Percentiles rank a stretch among this genome's conserved stretches.
phyloP scores from a whole-genome alignment of 2,113 vertebrate species.

The Spermophilus dauricus region DNA sequence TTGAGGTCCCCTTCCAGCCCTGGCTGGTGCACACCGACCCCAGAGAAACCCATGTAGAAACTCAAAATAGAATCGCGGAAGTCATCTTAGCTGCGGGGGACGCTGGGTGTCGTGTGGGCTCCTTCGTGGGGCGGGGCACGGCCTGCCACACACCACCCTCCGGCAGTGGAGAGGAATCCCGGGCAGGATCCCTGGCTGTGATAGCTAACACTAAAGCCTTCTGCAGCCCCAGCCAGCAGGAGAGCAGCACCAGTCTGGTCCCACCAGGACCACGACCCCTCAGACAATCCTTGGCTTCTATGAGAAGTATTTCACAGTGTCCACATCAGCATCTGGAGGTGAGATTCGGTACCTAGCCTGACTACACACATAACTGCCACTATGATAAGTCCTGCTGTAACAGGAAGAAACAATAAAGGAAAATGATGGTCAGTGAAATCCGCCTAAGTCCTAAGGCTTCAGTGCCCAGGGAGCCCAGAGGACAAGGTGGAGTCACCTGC shows the following conservation, averaged over 20 bases:
- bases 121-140: no score
- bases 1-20: rapidly evolving
- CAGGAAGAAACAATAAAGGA: background rate
- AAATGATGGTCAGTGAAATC: background rate
- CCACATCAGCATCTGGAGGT: background rate
- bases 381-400: background rate
- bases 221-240: no score
- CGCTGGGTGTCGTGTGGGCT: background rate
- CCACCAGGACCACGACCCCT: background rate
- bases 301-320: background rate
- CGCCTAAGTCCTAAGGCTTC: background rate
- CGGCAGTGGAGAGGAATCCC: no score
- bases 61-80: background rate
- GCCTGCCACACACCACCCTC: no score
- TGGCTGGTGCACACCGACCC: background rate
- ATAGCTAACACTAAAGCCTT: no score
- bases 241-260: no score
- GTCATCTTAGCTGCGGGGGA: background rate
- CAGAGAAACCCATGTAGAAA: background rate
- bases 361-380: background rate
- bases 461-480: background rate
- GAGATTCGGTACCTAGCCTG: background rate
- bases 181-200: no score
- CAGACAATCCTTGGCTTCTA: background rate
- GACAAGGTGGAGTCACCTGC: background rate